A percentile compares a stretch with the other conserved stretches of the same genome.
These are phyloP conservation scores for Globia sparganii DNA, from an alignment of 2,888 invertebrate species.

Conservation along the genomic window DNA sequence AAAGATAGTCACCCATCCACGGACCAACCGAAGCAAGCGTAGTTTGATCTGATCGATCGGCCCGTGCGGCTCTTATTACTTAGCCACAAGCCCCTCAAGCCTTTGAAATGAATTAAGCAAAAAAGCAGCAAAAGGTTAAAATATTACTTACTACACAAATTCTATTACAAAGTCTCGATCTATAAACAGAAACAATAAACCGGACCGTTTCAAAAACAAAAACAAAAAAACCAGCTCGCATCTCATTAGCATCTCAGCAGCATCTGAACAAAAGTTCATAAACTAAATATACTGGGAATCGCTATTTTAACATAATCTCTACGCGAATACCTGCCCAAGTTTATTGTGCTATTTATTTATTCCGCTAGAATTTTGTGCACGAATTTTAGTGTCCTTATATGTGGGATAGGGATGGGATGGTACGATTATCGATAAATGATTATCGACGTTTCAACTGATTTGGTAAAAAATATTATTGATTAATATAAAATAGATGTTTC, in stretches of 20 bases:
- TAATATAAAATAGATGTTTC: not conserved
- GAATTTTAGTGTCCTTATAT: slow-evolving; percentile 70
- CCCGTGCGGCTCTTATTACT: no score
- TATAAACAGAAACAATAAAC: slow-evolving; percentile 43
- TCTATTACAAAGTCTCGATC: slow-evolving; percentile 13
- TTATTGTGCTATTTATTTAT: slow-evolving; percentile 70
- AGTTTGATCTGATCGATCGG: no score
- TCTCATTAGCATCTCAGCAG: slow-evolving; percentile 60
- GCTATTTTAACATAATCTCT: slow-evolving; percentile 66
- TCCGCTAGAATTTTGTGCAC: slow-evolving; percentile 69
- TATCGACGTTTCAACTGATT: not conserved
- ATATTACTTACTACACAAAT: not conserved
- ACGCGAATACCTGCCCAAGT: slow-evolving; percentile 67
- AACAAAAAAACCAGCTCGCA: slow-evolving; percentile 39
- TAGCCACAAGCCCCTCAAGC: no score
- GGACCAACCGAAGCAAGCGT: no score
- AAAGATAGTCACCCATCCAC: no score
- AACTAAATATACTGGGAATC: slow-evolving; percentile 66
- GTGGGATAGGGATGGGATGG: slow-evolving; percentile 53
- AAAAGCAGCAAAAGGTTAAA: not conserved
- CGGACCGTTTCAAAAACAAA: slow-evolving; percentile 41
- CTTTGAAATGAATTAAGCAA: not conserved
- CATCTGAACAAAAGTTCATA: slow-evolving; percentile 60
- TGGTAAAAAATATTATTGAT: not conserved
- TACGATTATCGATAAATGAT: slow-evolving; percentile 44